Percentiles rank a stretch among this genome's conserved stretches.
Evolutionary conservation across 92 coral and sea anemone genomes (phyloP).

Genomic region (Actinernus sp.): DNA sequence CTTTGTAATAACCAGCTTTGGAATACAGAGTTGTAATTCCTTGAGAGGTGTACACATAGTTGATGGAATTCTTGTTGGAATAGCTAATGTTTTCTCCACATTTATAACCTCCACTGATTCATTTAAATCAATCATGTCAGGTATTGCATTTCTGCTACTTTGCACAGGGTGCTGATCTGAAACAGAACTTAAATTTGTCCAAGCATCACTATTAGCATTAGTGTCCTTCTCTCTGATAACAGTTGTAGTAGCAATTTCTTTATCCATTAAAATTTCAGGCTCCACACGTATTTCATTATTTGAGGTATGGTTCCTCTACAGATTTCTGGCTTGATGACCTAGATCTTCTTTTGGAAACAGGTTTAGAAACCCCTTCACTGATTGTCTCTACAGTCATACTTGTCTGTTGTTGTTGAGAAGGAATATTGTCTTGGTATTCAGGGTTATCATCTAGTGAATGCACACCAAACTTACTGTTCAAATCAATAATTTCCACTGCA

Average conservation of each 20-base stretch:
- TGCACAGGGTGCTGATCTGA: neutral
- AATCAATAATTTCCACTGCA: constrained; percentile 14
- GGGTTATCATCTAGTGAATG: neutral
- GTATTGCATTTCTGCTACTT: neutral
- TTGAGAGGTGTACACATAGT: constrained; percentile 38
- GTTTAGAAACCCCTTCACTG: neutral
- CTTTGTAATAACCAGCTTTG: constrained; percentile 90
- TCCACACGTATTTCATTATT: no score
- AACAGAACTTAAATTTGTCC: constrained; percentile 1
- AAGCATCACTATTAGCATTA: neutral
- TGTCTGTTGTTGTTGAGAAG: neutral
- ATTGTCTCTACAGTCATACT: neutral
- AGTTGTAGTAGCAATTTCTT: no score
- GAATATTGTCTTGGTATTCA: constrained; percentile 12
- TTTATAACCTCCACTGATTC: constrained; percentile 20
- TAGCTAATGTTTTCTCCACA: neutral
- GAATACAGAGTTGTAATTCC: constrained; percentile 84
- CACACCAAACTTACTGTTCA: constrained; percentile 13
- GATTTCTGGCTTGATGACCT: neutral
- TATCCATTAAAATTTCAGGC: no score
- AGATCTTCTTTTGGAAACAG: neutral
- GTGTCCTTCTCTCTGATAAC: no score
- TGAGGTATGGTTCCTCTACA: neutral
- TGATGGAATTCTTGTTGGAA: neutral
- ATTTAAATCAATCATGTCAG: constrained; percentile 30